Evolutionary conservation across 2,113 vertebrate species (phyloP), one percentile per base, ranked within the genome.

Genomic region (Gadus macrocephalus): DNA sequence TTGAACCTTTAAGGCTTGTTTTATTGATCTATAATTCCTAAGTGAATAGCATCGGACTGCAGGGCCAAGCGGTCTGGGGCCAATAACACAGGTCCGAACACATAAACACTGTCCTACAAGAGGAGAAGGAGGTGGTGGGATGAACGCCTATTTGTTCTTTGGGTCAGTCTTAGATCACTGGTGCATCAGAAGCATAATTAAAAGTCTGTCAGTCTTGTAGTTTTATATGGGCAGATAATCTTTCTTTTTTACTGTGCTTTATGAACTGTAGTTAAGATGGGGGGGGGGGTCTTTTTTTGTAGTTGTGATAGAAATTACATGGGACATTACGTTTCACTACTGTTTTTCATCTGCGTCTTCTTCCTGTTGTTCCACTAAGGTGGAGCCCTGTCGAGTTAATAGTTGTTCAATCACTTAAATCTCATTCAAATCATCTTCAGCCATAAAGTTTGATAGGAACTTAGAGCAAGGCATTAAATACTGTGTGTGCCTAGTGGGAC

Each of bases 301-400:
- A 77, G 84, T 14, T 49, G 42, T 81, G 71, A 80, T 75, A 66
- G 70, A 80, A 85, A 89, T 92, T 89, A 90, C 86, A 90, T 82
- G 88, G 83, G 65, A 85, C 89, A 88, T 89, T 90, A 84, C 71
- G 81, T 89, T 89, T 88, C 88, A 91, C 77, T 84, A 70, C 86
- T 86, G 86, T 88, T 89, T 90, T 90, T 86, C 68, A 81, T 70
- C 75, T 53, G 74, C 82, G 75, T 88, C 83, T 87, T 73, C 83
- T 87, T 71, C 76, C 5, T 83, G 83, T 86, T 84, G 78, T 80
- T 84, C 71, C 76, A 77, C 66, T 86, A 78, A 81, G 76, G 77
- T 76, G 81, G 49, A 82, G 79, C 68, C 82, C 79, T 73, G 82
- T 83, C 68, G 77, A 81, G 69, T 70, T 77, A 81, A 74, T 75